Evolutionary conservation across 2,113 vertebrate species (phyloP), one percentile per base, ranked within the genome.

Genomic region (Coryphaenoides rupestris): DNA sequence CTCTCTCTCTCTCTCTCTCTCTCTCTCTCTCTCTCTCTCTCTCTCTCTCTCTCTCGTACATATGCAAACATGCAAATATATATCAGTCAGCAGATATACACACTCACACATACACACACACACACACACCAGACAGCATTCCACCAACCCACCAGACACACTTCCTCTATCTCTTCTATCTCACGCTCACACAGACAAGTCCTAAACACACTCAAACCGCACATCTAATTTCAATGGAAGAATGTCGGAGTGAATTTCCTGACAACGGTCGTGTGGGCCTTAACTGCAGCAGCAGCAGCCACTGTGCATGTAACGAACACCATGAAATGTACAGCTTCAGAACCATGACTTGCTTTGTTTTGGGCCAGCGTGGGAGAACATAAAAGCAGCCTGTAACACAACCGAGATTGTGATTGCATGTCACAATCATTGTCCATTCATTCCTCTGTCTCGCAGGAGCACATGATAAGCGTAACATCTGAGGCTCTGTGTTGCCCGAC

Each of bases 221-320:
- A 58, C 63, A 70, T 78, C 49, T 66, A 58, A 65, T 82, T 81
- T 84, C 81, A 82, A 73, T 45, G 66, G 74, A 79, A 83, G 75
- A 84, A 84, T 79, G 75, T 68, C 1, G 50, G 76, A 15, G 83
- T 73, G 79, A 84, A 86, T 86, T 82, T 82, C 79, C 79, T 84
- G 84, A 81, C 84, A 77, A 57, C 79, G 72, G 75, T 57, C 73
- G 80, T 80, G 76, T 65, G 66, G 72, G 33, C 9, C 74, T 77
- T 76, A 84, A 69, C 22, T 4, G 21, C 58, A 19, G 21, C 21
- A 19, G 19, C 70, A 72, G 63, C 71, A 55, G 70, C 47, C 45
- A 21, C 19, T 67, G 73, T 70, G 69, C 65, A 52, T 59, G 70
- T 73, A 13, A 54, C 6, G 56, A 56, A 23, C 26, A 63, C 68